phyloP scores from a whole-genome alignment of 2,797 vertebrate genomes.

The Dromococcyx pavoninus region DNA sequence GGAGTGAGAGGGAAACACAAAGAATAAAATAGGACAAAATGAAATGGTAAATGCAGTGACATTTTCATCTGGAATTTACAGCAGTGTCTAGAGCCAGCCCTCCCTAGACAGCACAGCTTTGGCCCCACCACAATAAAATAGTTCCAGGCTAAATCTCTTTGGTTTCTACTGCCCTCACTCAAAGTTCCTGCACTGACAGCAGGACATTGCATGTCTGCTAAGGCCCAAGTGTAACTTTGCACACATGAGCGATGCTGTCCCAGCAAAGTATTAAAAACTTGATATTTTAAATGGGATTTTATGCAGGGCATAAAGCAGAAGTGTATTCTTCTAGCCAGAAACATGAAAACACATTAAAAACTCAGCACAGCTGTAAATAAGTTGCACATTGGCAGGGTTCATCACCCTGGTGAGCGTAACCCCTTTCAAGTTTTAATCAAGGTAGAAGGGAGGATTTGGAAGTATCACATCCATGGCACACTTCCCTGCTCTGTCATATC shows the following conservation, averaged over 20 bases:
- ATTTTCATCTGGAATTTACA: not conserved
- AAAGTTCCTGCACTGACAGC: not conserved
- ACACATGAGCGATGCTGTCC: not conserved
- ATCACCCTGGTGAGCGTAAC: not conserved
- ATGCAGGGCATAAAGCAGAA: not conserved
- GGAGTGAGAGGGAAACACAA: not conserved
- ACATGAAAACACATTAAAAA: not conserved
- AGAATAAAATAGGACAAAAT: not conserved
- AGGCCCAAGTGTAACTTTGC: not conserved
- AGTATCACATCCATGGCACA: not conserved
- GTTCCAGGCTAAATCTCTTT: not conserved
- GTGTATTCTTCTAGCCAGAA: not conserved
- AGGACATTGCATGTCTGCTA: not conserved
- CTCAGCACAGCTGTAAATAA: conserved; percentile 14
- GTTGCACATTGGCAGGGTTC: not conserved
- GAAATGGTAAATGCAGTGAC: not conserved
- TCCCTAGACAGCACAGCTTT: not conserved
- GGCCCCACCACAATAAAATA: not conserved
- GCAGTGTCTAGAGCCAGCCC: not conserved
- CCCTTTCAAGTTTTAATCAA: not conserved
- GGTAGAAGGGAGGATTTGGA: conserved; percentile 20
- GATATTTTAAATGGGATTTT: not conserved
- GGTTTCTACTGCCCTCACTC: not conserved
- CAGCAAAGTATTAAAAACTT: not conserved
- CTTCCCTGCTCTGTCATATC: conserved; percentile 55